phyloP scores from a whole-genome alignment of 1,140 invertebrate genomes.

The Lasioglossum albipes region DNA sequence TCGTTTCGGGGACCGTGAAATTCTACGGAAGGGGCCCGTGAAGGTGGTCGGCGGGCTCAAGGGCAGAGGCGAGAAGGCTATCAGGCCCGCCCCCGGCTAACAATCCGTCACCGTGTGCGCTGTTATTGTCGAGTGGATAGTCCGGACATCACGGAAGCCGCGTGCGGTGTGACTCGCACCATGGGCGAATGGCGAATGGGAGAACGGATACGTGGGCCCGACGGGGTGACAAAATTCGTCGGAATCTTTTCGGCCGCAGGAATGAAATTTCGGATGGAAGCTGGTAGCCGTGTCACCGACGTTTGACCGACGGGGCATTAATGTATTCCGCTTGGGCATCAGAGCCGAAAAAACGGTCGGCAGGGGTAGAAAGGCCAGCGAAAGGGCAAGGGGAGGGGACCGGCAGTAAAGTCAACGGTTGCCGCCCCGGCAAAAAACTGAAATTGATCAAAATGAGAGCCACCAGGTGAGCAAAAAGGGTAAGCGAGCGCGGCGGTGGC shows the following conservation, averaged over 20 bases:
- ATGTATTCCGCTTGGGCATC: too few relatives aligned
- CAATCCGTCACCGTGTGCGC: background rate
- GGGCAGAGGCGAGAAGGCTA: background rate
- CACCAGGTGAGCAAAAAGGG: background rate
- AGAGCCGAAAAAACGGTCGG: background rate
- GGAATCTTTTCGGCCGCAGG: too few relatives aligned
- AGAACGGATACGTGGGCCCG: background rate
- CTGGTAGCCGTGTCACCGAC: too few relatives aligned
- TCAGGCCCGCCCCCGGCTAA: conserved; percentile 4
- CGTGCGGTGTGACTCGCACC: background rate
- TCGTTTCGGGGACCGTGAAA: background rate
- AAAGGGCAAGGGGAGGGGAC: background rate
- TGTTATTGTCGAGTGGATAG: background rate
- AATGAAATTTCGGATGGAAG: background rate
- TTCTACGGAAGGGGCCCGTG: background rate
- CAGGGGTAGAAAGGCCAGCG: background rate
- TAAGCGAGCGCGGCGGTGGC: background rate
- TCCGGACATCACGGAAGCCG: background rate
- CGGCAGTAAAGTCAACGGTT: background rate
- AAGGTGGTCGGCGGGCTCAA: background rate
- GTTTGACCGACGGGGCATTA: too few relatives aligned
- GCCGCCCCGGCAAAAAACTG: background rate
- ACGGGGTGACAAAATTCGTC: too few relatives aligned
- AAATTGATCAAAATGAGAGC: conserved; percentile 3
- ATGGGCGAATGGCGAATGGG: background rate